Base-by-base conservation (phyloP, 2,113 vertebrate species). In the Myotis yumanensis region DNA sequence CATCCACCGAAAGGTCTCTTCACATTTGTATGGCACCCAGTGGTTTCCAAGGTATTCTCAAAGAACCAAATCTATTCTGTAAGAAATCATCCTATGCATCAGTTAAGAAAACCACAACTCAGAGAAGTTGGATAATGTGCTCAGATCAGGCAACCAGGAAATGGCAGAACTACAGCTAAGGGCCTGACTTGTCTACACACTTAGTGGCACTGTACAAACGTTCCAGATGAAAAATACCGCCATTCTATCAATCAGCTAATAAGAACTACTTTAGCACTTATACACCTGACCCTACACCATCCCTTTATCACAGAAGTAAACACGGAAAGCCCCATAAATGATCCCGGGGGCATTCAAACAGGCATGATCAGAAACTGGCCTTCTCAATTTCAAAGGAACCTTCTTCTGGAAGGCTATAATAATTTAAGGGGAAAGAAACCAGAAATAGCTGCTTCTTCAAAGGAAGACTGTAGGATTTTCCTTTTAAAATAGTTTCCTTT, bases 401-500 rank as follows among this genome's bases (percentile, higher is more conserved):
- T 84, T 94, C 64, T 73, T 94, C 64, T 73, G 23, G n/a, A 93
- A 84, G 18, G 16, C 77, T 35, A 75, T 37, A 71, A 28, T 9
- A 30, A 23, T 30, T 86, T 32, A 90, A 71, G 22, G 35, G 23
- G 3, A 73, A 92, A 86, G 35, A 84, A 28, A 92, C 14, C 18
- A 69, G 30, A 76, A n/a, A 3, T 80, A 79, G 51, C 14, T 32
- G 9, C 20, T 14, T 89, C 59, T 81, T 37, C 8, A 32, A 37
- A 76, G 25, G 68, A 96, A 85, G 9, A 72, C 30, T 80, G 85
- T 71, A 1, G 6, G 37, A 8, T 69, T 7, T 46, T 80, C 57
- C 35, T 62, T 62, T 87, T 71, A 89, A 91, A 93, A 80, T 52
- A 28, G 18, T 76, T 89, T 91, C 32, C 71, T 94, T 86, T 86